Evolutionary conservation across 2,888 invertebrate genomes (phyloP).

Genomic region (Seira sanloemensis): DNA sequence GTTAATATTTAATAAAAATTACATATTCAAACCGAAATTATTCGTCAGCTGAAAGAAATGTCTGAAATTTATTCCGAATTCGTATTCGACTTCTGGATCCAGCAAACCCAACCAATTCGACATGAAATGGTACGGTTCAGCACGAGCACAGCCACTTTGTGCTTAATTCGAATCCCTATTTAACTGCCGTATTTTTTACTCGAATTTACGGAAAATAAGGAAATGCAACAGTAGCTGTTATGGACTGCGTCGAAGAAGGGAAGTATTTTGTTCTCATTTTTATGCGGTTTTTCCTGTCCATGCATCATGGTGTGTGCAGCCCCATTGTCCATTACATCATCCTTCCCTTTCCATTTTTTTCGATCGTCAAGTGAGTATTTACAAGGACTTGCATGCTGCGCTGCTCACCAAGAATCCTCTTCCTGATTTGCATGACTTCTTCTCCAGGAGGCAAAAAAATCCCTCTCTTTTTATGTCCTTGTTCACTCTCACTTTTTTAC

Average conservation of each 20-base stretch:
- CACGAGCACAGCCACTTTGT: not conserved
- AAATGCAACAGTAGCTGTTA: conserved; percentile 7
- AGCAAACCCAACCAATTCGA: too few species aligned
- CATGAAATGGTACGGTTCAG: too few species aligned
- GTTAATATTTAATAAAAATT: too few species aligned
- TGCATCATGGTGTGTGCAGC: not conserved
- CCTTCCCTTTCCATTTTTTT: not conserved
- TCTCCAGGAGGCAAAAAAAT: conserved; percentile 7
- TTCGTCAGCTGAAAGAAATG: too few species aligned
- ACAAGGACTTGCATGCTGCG: conserved; percentile 7
- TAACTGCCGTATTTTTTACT: not conserved
- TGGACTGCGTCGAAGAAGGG: too few species aligned
- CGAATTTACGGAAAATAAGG: too few species aligned
- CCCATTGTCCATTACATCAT: conserved; percentile 1
- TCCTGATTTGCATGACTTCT: conserved; percentile 13
- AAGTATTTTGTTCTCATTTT: not conserved
- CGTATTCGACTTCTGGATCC: too few species aligned
- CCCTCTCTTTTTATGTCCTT: not conserved
- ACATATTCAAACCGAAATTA: too few species aligned
- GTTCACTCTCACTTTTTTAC: conserved; percentile 12
- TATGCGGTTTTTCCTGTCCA: not conserved
- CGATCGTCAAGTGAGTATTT: too few species aligned
- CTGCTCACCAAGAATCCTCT: not conserved
- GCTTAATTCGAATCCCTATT: not conserved
- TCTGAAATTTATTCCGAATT: too few species aligned